Percentiles rank a stretch among this genome's conserved stretches.
Evolutionary conservation across 2,888 invertebrate genomes (phyloP).

Genomic region (Nasonia oneida): DNA sequence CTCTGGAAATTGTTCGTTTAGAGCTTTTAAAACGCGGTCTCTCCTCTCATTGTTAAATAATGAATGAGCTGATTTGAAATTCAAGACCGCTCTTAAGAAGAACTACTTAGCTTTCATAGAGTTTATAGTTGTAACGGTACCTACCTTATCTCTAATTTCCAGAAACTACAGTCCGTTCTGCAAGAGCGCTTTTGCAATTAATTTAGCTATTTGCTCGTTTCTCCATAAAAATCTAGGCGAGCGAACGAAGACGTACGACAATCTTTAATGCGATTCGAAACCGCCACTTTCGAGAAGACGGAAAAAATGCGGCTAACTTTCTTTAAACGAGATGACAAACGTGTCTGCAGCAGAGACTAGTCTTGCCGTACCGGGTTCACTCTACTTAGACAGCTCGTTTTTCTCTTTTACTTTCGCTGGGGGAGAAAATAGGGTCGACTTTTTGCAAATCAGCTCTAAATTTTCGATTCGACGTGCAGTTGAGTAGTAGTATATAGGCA

Average conservation of each 20-base stretch:
- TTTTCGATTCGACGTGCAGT: neutral
- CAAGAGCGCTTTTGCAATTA: neutral
- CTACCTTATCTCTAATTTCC: neutral
- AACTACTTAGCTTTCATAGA: constrained; percentile 1
- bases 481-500: neutral
- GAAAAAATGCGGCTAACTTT: constrained; percentile 28
- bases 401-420: constrained; percentile 32
- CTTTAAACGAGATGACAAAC: constrained; percentile 8
- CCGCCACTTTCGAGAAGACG: neutral
- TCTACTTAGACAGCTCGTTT: constrained; percentile 33
- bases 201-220: neutral
- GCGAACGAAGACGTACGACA: neutral
- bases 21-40: neutral
- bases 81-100: neutral
- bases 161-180: neutral
- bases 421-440: constrained; percentile 13
- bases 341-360: neutral
- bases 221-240: neutral
- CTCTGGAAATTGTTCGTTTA: neutral
- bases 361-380: constrained; percentile 16
- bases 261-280: neutral
- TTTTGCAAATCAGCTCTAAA: constrained; percentile 19
- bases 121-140: constrained; percentile 1
- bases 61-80: neutral
- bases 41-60: neutral